A percentile compares a stretch with the other conserved stretches of the same genome.
Evolutionary conservation across 2,797 vertebrate species (phyloP).

Genomic region (Chrysocyon brachyurus): DNA sequence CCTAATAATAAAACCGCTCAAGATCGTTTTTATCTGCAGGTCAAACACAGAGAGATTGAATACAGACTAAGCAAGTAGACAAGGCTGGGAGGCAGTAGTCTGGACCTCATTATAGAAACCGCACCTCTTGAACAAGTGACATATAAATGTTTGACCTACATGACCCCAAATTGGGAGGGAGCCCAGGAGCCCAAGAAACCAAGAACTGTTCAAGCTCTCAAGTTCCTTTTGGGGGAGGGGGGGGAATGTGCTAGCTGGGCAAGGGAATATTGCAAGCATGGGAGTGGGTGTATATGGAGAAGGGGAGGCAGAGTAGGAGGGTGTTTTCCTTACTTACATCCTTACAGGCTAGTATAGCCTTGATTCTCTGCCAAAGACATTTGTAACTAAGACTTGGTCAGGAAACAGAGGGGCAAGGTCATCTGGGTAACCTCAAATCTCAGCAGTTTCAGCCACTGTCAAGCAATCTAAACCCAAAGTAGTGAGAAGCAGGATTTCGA

Average conservation of each 20-base stretch:
- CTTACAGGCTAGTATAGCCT: constrained; percentile 31
- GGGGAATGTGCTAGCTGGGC: neutral
- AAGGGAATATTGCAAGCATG: neutral
- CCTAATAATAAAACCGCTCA: constrained; percentile 98
- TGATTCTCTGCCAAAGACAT: constrained; percentile 49
- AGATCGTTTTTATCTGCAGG: constrained; percentile 98
- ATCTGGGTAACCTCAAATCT: constrained; percentile 44
- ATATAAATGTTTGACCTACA: constrained; percentile 20
- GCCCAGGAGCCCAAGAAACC: constrained; percentile 13
- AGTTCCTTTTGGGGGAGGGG: neutral
- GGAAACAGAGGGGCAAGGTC: constrained; percentile 44
- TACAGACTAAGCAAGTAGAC: constrained; percentile 53
- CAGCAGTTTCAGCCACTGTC: neutral
- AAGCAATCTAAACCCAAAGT: constrained; percentile 58
- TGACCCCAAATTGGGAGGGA: constrained; percentile 26
- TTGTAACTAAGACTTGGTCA: constrained; percentile 27
- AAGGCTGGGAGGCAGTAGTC: constrained; percentile 31
- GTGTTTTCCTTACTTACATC: constrained; percentile 10
- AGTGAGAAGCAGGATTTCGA: constrained; percentile 22
- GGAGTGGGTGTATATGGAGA: neutral
- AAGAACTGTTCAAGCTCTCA: constrained; percentile 13
- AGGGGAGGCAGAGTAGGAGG: neutral
- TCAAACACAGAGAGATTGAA: constrained; percentile 84
- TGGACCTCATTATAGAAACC: constrained; percentile 40
- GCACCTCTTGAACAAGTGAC: constrained; percentile 44